Base-by-base conservation (phyloP, 2,113 vertebrate species). In the Synchiropus splendidus region DNA sequence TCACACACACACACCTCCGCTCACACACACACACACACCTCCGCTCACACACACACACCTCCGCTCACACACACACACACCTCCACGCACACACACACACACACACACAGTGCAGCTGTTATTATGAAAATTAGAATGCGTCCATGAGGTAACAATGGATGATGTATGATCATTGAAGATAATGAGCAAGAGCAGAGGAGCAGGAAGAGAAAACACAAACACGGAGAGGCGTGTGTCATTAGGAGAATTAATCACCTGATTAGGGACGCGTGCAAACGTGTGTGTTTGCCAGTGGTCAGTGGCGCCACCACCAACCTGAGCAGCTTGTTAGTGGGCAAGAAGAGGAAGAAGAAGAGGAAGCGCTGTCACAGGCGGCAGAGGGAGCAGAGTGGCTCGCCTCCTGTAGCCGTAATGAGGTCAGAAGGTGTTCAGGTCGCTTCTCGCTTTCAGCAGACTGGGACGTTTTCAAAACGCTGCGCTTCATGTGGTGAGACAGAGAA, bases 361-460 rank as follows among this genome's bases (percentile, higher is more conserved):
- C 15, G 17, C 21, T 62, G 67, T 63, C 55, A 46, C 36, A 36
- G 45, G 39, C 42, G 42, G 36, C 50, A 43, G 49, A 40, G 12
- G 44, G 74, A 64, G 83, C 64, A 74, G 82, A 83, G 80, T 54
- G 40, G 40, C 34, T 61, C 8, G 61, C 70, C 76, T 75, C 68
- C 61, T 69, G 63, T 70, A 82, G 82, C 81, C 81, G 83, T 86
- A 89, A 91, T 89, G 85, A 88, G 85, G 86, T 89, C 86, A 88
- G 65, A 49, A 49, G 77, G 82, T 64, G 70, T 77, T 69, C 83
- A 62, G 61, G 68, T 58, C 68, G 66, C 65, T 72, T 70, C 67
- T 68, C 21, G 39, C 38, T 32, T 41, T 42, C 36, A 44, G 63
- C 58, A 64, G 58, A 45, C 39, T 39, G 30, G 38, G 16, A 17